Conservation (phyloP, 2,113 vertebrate species). For the Petrocephalus zakoni region DNA sequence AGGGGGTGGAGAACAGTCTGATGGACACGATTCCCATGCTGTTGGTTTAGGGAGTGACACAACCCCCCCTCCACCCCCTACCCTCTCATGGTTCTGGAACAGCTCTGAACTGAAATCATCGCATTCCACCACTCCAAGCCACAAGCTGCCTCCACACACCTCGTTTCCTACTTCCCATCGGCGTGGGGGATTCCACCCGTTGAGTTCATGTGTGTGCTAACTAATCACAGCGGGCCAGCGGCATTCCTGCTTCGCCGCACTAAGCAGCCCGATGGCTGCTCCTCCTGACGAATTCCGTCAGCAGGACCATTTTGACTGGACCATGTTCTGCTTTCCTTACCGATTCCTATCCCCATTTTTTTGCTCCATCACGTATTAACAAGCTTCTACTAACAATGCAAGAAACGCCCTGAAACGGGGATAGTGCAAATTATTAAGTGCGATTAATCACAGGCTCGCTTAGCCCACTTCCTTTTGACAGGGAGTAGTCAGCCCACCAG, state of each 20-base stretch:
- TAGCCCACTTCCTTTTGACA: not conserved
- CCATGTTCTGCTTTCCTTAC: not conserved
- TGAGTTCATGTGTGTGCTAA: not conserved
- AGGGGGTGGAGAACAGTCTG: not conserved
- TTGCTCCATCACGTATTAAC: not conserved
- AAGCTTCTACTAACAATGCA: not conserved
- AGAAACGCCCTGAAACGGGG: not conserved
- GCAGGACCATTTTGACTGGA: not conserved
- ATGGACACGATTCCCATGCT: not conserved
- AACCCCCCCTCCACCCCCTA: conserved; percentile 10
- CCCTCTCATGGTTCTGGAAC: conserved; percentile 11
- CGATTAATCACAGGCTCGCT: too few relatives aligned
- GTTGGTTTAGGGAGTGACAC: not conserved
- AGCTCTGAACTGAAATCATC: conserved; percentile 25
- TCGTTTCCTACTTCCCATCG: not conserved
- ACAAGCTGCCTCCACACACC: not conserved
- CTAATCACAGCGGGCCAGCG: not conserved
- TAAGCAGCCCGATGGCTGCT: not conserved
- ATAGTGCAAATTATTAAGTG: too few relatives aligned
- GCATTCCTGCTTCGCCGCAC: not conserved
- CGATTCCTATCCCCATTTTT: not conserved
- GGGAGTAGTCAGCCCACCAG: not conserved
- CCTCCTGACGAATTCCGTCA: not conserved
- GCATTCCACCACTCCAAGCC: not conserved
- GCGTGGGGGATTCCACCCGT: not conserved